A percentile compares a stretch with the other conserved stretches of the same genome.
phyloP scores from a whole-genome alignment of 1,140 invertebrate species.

The Nasonia vitripennis region DNA sequence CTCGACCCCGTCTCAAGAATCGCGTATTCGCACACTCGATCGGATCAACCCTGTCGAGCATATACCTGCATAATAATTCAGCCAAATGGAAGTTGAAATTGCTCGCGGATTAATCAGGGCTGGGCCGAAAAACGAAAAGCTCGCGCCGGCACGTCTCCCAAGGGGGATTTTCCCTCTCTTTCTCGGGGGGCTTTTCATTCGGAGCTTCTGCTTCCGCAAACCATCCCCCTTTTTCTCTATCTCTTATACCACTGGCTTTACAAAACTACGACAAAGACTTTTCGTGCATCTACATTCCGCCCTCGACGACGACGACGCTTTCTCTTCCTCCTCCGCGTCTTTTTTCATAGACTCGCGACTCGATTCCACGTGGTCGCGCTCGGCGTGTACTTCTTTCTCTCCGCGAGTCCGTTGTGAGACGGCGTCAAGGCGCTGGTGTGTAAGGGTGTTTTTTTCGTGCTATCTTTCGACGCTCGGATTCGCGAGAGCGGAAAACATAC shows the following conservation, averaged over 20 bases:
- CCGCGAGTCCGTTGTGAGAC: neutral
- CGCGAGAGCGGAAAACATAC: neutral
- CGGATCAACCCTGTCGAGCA: neutral
- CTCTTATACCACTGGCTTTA: neutral
- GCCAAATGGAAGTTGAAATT: neutral
- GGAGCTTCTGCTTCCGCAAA: neutral
- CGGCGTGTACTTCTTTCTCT: neutral
- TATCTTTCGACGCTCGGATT: neutral
- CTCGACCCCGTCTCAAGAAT: no score
- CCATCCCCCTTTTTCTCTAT: neutral
- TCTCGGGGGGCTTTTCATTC: neutral
- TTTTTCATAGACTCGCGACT: neutral
- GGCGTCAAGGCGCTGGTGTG: neutral
- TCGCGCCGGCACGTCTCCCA: neutral
- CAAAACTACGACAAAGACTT: constrained; percentile 26
- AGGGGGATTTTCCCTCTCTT: neutral
- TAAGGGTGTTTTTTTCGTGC: neutral
- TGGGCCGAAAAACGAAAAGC: neutral
- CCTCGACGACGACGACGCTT: neutral
- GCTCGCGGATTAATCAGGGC: constrained; percentile 12
- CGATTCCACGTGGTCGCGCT: neutral
- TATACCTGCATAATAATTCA: neutral
- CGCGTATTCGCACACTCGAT: no score
- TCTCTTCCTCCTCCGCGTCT: neutral
- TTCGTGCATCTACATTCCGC: neutral